phyloP scores from a whole-genome alignment of 2,888 invertebrate species.

The Rotaria sp. region DNA sequence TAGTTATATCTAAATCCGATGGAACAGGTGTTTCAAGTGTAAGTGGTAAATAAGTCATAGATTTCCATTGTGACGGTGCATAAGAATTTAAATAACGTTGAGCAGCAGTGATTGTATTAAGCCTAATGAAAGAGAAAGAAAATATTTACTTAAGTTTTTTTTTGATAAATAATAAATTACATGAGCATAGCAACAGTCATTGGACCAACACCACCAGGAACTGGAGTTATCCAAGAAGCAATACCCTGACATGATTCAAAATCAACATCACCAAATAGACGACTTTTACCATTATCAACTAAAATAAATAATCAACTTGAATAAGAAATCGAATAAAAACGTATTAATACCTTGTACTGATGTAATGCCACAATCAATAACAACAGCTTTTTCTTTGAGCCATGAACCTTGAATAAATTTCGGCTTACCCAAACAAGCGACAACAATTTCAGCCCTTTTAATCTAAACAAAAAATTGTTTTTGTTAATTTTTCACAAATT shows the following conservation, averaged over 20 bases:
- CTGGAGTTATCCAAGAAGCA: slow-evolving; percentile 72
- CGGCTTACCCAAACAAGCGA: slow-evolving; percentile 85
- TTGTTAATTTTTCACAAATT: neutral
- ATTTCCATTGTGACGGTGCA: slow-evolving; percentile 29
- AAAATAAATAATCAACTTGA: too few species aligned
- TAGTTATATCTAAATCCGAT: slow-evolving; percentile 76
- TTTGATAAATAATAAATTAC: neutral
- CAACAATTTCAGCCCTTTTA: slow-evolving; percentile 76
- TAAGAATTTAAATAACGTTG: slow-evolving; percentile 31
- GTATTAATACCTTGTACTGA: slow-evolving; percentile 64
- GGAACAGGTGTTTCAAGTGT: slow-evolving; percentile 40
- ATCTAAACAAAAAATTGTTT: slow-evolving; percentile 43
- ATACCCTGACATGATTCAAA: slow-evolving; percentile 27
- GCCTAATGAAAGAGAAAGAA: neutral
- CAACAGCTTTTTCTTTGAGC: slow-evolving; percentile 94
- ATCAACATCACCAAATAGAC: slow-evolving; percentile 37
- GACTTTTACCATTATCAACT: slow-evolving; percentile 15
- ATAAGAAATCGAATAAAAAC: neutral
- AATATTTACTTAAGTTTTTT: too few species aligned
- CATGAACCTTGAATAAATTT: slow-evolving; percentile 84
- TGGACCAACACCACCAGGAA: slow-evolving; percentile 85
- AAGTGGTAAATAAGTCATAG: slow-evolving; percentile 30
- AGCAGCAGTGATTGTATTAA: slow-evolving; percentile 36
- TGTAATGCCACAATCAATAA: slow-evolving; percentile 97
- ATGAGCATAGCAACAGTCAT: slow-evolving; percentile 89